Base-by-base conservation (phyloP, 2,888 invertebrate genomes). In the Temnothorax rugatulus region DNA sequence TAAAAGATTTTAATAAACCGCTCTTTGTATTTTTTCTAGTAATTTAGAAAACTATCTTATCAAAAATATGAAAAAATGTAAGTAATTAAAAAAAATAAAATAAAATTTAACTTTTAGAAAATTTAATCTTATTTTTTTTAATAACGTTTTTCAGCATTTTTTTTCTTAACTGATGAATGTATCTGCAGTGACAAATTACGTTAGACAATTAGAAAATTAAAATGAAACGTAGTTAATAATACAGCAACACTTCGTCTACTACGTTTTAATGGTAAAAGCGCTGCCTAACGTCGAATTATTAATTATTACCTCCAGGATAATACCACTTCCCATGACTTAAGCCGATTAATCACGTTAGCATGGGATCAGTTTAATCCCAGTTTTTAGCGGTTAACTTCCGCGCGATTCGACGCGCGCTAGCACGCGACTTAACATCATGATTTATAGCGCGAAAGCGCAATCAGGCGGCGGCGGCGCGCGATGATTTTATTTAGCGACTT, bases 371-470 rank as follows among this genome's bases (percentile, higher is more conserved):
- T 59, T 81, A 74, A 81, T 81, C 47, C 57, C 18, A 59, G 64
- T 76, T 83, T 66, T 83, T 76, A 83, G 64, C 59, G 57, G 25
- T 47, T 57, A 57, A 83, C 64, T 83, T 83, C 74, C 82, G 29
- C 52, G 75, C 63, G 52, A 82, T 82, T 82, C 82, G 64, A 66
- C 47, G 38, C 59, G 76, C 77, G 47, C 82, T 54, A 66, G 64
- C 77, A 77, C 77, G 66, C 82, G 82, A 83, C 68, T 77, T 77
- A 57, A 57, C 47, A 50, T 57, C 66, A 38, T 77, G 77, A 77
- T 83, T 83, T 66, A 83, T 83, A 77, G 50, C 47, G 76, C 82
- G 77, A 83, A 83, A 83, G 82, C 47, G 82, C 66, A 64, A 59
- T 77, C 68, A 59, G 38, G 76, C 82, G 77, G 77, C 7, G 7